Evolutionary conservation across 2,888 invertebrate species (phyloP).

Genomic region (Phaonia tiefii): DNA sequence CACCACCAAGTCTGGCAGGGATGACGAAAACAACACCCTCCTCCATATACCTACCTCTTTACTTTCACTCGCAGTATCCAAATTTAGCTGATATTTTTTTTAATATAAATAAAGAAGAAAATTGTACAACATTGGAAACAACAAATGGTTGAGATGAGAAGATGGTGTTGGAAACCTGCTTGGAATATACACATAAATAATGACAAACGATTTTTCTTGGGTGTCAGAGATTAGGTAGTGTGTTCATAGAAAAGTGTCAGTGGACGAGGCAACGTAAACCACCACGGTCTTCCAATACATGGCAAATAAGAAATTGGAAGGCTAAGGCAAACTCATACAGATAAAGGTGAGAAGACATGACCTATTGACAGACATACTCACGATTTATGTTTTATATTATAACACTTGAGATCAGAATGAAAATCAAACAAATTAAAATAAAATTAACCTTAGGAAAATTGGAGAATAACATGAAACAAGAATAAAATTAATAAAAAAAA

Average conservation of each 20-base stretch:
- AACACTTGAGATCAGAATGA: conserved; percentile 1
- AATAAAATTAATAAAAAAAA: no score
- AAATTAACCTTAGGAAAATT: conserved; percentile 57
- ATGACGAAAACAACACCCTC: conserved; percentile 42
- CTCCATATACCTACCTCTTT: conserved; percentile 20
- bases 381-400: conserved; percentile 68
- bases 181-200: conserved; percentile 68
- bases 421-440: conserved; percentile 50
- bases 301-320: background rate
- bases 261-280: conserved; percentile 3
- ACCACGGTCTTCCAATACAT: conserved; percentile 4
- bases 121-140: conserved; percentile 3
- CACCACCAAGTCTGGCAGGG: conserved; percentile 51
- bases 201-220: conserved; percentile 75
- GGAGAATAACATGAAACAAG: background rate
- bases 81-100: conserved; percentile 33
- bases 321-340: conserved; percentile 25
- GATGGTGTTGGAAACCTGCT: conserved; percentile 47
- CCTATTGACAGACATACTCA: conserved; percentile 75
- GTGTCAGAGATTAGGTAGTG: conserved; percentile 60
- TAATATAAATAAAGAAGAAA: conserved; percentile 46
- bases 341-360: conserved; percentile 67
- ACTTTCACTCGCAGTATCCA: conserved; percentile 33
- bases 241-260: conserved; percentile 8
- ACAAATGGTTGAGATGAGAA: conserved; percentile 48